A percentile compares a stretch with the other conserved stretches of the same genome.
Evolutionary conservation across 2,888 invertebrate genomes (phyloP).

Genomic region (Argyresthia albistria): DNA sequence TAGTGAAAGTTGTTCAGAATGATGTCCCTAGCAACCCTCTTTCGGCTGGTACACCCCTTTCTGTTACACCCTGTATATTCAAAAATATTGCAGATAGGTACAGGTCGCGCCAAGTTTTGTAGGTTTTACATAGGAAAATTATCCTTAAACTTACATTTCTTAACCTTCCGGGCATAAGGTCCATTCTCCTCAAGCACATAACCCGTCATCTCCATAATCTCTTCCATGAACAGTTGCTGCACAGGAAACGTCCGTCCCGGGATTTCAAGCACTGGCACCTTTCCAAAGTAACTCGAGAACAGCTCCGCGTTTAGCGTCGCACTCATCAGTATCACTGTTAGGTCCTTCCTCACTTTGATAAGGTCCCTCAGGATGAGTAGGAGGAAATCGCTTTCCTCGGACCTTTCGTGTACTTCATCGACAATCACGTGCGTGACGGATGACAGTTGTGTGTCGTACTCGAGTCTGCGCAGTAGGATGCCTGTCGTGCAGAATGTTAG

Average conservation of each 20-base stretch:
- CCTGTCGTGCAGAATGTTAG: constrained; percentile 95
- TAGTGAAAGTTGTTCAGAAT: too few relatives aligned
- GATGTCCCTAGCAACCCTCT: too few relatives aligned
- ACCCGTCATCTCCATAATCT: constrained; percentile 77
- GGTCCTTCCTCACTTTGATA: constrained; percentile 77
- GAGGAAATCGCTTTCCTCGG: constrained; percentile 92
- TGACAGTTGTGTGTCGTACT: constrained; percentile 81
- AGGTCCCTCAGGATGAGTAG: constrained; percentile 86
- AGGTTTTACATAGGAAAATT: too few relatives aligned
- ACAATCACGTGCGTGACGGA: constrained; percentile 88
- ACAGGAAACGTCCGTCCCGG: constrained; percentile 91
- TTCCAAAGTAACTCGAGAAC: constrained; percentile 88
- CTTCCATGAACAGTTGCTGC: constrained; percentile 85
- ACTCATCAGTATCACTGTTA: constrained; percentile 93
- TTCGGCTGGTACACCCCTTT: too few relatives aligned
- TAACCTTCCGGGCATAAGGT: constrained; percentile 75
- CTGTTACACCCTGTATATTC: too few relatives aligned
- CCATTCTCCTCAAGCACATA: constrained; percentile 65
- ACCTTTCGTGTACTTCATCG: constrained; percentile 95
- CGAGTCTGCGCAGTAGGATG: constrained; percentile 86
- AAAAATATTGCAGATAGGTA: too few relatives aligned
- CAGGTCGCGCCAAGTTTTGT: too few relatives aligned
- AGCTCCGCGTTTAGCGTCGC: constrained; percentile 90
- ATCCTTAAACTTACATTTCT: constrained; percentile 54
- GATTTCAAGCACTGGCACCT: constrained; percentile 84